Base-by-base conservation (phyloP, 2,888 invertebrate genomes). In the Parthenolecanium corni region DNA sequence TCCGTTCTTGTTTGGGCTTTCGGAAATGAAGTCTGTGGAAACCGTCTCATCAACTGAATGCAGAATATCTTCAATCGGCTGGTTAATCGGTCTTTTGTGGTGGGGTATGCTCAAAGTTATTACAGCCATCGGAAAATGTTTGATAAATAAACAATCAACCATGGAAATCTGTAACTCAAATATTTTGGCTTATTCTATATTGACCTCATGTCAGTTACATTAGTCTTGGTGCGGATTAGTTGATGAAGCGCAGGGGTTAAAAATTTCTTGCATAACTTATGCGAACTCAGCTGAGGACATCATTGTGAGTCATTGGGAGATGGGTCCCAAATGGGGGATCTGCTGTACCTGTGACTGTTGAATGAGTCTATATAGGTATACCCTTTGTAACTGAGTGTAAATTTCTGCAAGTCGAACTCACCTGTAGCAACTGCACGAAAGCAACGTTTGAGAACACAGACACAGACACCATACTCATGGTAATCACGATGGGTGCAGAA, bases 381-480 rank as follows among this genome's bases (percentile, higher is more conserved):
- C n/a, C n/a, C n/a, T n/a, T n/a, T 31, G 4, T 31, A n/a, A n/a
- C n/a, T n/a, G n/a, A n/a, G n/a, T n/a, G n/a, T n/a, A n/a, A n/a
- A n/a, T n/a, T n/a, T 31, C 9, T 31, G 4, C 4, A 31, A 31
- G 4, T 31, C 9, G 9, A 31, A 56, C 57, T 11, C 31, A 61
- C 61, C 61, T 61, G 61, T 40, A 40, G n/a, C 23, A 61, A 40
- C 23, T 61, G 61, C 20, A 61, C 38, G 38, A 61, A 20, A 12
- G 51, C 61, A 38, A 61, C 47, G 51, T 51, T 61, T 18, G 51
- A 36, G 40, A 61, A 51, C 61, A 61, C 36, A 49, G 38, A 36
- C 61, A 61, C 61, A 49, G 61, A 51, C 61, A 61, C 61, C 31
- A 61, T 40, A 51, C 49, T 49, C 61, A 61, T 61, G 61, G 36